Base-by-base conservation (phyloP, 2,797 vertebrate genomes). In the Apogon talboti region DNA sequence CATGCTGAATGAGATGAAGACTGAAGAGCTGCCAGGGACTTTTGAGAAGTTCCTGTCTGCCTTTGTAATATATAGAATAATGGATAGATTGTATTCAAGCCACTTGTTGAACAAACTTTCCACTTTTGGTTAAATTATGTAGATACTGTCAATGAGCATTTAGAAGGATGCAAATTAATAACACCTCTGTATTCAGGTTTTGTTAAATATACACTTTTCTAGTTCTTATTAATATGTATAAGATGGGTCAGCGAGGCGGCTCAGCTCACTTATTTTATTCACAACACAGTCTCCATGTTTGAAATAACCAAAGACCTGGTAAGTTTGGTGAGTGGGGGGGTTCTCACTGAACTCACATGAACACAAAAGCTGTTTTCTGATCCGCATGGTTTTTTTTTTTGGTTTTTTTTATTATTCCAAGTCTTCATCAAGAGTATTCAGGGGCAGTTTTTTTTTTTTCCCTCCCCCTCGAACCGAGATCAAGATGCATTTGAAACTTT, bases 291-390 rank as follows among this genome's bases (percentile, higher is more conserved):
- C 66, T 56, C 33, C 28, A 45, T 56, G 42, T 53, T 52, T 61
- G 16, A 71, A 79, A 79, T 62, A 70, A 82, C 83, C 87, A 88
- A 88, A 89, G 83, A 84, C 45, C 54, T 33, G 63, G 61, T 54
- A 51, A 48, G 41, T 74, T 75, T 35, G 46, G 14, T 24, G 12
- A 78, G 53, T 49, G 33, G 3, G 5, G 59, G 41, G 56, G 45
- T 49, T 55, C 38, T 78, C 43, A 38, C 28, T 71, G 38, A 71
- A 60, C 47, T 74, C 62, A 73, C 53, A 67, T 44, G 19, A 45
- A 73, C 19, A 58, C 65, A 76, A 42, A 68, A 49, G 33, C 24
- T 47, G 50, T 71, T 74, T 44, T 49, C 45, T 67, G 37, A 63
- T 82, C 59, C 78, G 73, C 67, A 69, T 68, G 71, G 64, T 49